Evolutionary conservation across 1,140 invertebrate species (phyloP).

Genomic region (Drosophila ficusphila): DNA sequence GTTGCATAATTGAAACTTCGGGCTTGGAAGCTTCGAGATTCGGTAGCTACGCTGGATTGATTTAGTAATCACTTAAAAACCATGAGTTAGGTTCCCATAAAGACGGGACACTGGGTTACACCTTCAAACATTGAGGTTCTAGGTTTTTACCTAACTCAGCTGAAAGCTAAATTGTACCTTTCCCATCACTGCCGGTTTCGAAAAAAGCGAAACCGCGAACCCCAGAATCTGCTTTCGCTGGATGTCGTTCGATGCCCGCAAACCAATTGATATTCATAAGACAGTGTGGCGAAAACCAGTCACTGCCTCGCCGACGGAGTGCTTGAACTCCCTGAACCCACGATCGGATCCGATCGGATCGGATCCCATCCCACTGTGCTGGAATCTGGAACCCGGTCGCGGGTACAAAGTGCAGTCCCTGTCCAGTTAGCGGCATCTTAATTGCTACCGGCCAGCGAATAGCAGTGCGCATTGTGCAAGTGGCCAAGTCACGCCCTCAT

Average conservation of each 20-base stretch:
- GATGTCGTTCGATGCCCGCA: slow-evolving; percentile 1
- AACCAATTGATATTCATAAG: slow-evolving; percentile 51
- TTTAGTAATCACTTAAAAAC: no score
- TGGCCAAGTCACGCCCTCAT: slow-evolving; percentile 33
- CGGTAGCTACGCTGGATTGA: no score
- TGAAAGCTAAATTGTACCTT: not conserved
- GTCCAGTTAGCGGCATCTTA: slow-evolving; percentile 53
- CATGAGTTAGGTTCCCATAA: no score
- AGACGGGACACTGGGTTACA: no score
- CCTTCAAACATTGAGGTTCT: no score
- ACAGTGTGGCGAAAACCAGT: slow-evolving; percentile 11
- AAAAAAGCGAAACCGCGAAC: slow-evolving; percentile 5
- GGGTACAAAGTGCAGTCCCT: slow-evolving; percentile 45
- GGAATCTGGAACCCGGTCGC: slow-evolving; percentile 25
- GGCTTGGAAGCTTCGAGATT: no score
- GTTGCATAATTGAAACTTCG: no score
- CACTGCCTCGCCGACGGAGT: not conserved
- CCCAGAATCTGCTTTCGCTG: slow-evolving; percentile 19
- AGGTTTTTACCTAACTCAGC: no score
- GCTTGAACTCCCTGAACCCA: slow-evolving; percentile 40
- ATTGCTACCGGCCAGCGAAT: slow-evolving; percentile 18
- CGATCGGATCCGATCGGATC: not conserved
- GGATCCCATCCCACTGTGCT: slow-evolving; percentile 7
- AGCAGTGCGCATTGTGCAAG: slow-evolving; percentile 33
- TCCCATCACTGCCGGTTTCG: not conserved